phyloP scores from a whole-genome alignment of 2,888 invertebrate species.

The Scaptomyza parva region DNA sequence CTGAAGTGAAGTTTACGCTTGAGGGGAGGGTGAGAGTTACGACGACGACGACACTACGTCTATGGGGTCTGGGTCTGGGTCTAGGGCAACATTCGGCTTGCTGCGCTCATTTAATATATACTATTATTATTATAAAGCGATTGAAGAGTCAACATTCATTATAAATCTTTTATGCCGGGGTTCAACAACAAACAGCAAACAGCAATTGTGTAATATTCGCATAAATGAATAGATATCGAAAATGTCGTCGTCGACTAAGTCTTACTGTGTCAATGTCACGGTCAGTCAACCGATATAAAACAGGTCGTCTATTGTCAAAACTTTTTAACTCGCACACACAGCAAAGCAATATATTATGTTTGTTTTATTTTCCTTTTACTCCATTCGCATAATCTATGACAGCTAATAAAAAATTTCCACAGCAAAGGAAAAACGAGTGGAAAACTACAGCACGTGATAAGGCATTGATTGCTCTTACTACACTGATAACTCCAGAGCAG shows the following conservation, averaged over 20 bases:
- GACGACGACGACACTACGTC: constrained; percentile 14
- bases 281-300: constrained; percentile 48
- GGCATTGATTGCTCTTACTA: constrained; percentile 27
- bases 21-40: constrained; percentile 1
- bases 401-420: constrained; percentile 65
- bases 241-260: constrained; percentile 25
- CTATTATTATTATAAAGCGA: constrained; percentile 11
- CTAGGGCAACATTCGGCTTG: constrained; percentile 38
- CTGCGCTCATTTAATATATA: constrained; percentile 25
- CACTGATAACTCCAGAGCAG: constrained; percentile 53
- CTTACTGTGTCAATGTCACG: constrained; percentile 73
- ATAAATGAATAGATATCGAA: constrained; percentile 64
- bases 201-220: constrained; percentile 64
- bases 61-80: constrained; percentile 46
- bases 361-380: not conserved
- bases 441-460: constrained; percentile 79
- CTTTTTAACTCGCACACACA: not conserved
- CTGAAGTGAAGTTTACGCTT: constrained; percentile 60
- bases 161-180: constrained; percentile 24
- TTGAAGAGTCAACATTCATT: constrained; percentile 32
- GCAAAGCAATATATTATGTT: not conserved
- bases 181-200: no score
- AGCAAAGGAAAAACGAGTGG: constrained; percentile 54
- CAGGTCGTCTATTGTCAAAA: constrained; percentile 29
- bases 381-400: constrained; percentile 22